Base-by-base conservation (phyloP, 2,797 vertebrate genomes). In the Bryconaethiops microstoma region DNA sequence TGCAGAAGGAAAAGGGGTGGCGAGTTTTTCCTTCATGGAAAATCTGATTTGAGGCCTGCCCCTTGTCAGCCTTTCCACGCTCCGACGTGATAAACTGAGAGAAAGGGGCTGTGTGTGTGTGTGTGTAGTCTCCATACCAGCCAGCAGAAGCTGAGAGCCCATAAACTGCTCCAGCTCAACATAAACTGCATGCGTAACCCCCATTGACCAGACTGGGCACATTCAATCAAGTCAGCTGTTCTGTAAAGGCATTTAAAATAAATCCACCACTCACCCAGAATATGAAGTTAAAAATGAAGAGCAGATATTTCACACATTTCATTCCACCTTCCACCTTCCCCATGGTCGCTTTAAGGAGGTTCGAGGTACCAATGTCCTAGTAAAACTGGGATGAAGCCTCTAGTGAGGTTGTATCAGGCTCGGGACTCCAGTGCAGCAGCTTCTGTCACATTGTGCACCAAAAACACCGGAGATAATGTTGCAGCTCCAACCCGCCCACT, bases 221-320 rank as follows among this genome's bases (percentile, higher is more conserved):
- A 2, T 68, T 17, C 8, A 50, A 13, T 70, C 45, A 23, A 2
- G 0, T 13, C 68, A 23, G 4, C 25, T 12, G 3, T 69, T 42
- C 45, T 17, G 14, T 48, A 23, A 12, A 71, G 45, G 6, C 48
- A 21, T 2, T 48, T 14, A 16, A 10, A 4, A 52, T 70, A 21
- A 52, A 12, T 21, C 23, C 7, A 59, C 55, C 82, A 94, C 96
- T 97, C 92, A 99, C 97, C 97, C 97, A 97, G 93, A 98, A 98
- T 74, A 95, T 95, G 87, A 97, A 96, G 94, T 98, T 99, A 95
- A 98, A 98, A 70, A 96, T 91, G 88, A 97, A 96, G 80, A 99
- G 92, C 87, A 98, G 95, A 87, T 96, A 97, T 90, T 98, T 99
- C 79, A 97, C 91, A 76, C 96, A 98, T 85, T 94, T 96, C 95